Conservation (phyloP, 30 jellyfish, hydroid and myxozoan genomes). For the Clytia hemisphaerica region DNA sequence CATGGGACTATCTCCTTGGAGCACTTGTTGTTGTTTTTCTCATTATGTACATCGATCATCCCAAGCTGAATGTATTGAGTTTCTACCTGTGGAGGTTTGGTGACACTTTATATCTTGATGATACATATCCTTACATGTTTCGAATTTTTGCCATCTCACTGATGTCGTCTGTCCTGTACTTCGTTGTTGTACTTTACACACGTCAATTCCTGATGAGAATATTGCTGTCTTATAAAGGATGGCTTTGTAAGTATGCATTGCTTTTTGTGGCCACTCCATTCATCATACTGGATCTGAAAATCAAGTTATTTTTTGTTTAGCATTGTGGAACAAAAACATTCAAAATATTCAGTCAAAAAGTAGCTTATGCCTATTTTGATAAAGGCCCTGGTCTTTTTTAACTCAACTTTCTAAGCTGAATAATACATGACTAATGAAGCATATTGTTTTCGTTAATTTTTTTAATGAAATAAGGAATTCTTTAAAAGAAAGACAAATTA, state of each 20-base stretch:
- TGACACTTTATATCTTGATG: conserved; percentile 56
- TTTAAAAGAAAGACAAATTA: no score
- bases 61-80: conserved; percentile 63
- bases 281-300: no score
- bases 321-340: no score
- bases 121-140: conserved; percentile 62
- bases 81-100: conserved; percentile 78
- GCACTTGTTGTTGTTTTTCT: conserved; percentile 59
- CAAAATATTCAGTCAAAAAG: no score
- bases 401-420: background rate
- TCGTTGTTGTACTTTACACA: conserved; percentile 73
- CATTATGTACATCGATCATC: conserved; percentile 77
- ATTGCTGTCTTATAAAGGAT: conserved; percentile 74
- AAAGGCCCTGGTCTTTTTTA: background rate
- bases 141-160: conserved; percentile 55
- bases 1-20: conserved; percentile 80
- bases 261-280: no score
- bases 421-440: background rate
- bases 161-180: conserved; percentile 55
- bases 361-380: no score
- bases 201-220: conserved; percentile 72
- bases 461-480: no score
- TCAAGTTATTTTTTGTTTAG: no score
- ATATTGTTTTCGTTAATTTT: background rate
- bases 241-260: conserved; percentile 70